Conservation (phyloP, 2,113 vertebrate species). For the Syrrhaptes paradoxus region DNA sequence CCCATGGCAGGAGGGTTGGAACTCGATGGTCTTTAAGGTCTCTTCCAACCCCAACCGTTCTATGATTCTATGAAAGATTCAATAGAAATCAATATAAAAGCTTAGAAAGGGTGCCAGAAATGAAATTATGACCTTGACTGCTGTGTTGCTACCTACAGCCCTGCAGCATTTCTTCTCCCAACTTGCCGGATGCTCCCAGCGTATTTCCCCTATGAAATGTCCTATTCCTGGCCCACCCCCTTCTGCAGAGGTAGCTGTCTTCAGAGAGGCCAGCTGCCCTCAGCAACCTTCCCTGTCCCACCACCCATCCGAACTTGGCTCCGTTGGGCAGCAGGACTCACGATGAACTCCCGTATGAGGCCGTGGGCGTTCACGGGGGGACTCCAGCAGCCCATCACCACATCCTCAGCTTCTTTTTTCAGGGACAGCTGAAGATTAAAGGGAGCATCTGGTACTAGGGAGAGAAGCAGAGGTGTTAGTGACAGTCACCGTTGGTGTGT, state of each 20-base stretch:
- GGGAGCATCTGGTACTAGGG: slow-evolving; percentile 89
- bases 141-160: not conserved
- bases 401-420: slow-evolving; percentile 81
- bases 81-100: not conserved
- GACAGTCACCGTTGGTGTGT: rapidly evolving
- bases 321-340: slow-evolving; percentile 64
- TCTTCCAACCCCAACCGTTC: too few species aligned
- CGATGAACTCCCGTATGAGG: slow-evolving; percentile 92
- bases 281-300: not conserved
- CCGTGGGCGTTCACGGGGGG: slow-evolving; percentile 85
- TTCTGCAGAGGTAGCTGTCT: not conserved
- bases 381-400: slow-evolving; percentile 82
- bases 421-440: slow-evolving; percentile 86
- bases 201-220: not conserved
- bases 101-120: not conserved
- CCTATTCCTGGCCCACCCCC: not conserved
- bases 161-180: not conserved
- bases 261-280: not conserved
- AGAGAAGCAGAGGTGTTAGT: not conserved
- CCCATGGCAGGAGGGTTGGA: too few species aligned
- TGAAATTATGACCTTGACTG: not conserved
- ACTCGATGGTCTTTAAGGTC: too few species aligned
- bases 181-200: not conserved
- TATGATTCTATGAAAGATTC: too few species aligned
- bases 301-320: rapidly evolving